phyloP scores from a whole-genome alignment of 2,888 invertebrate genomes.

The Panopea generosa region DNA sequence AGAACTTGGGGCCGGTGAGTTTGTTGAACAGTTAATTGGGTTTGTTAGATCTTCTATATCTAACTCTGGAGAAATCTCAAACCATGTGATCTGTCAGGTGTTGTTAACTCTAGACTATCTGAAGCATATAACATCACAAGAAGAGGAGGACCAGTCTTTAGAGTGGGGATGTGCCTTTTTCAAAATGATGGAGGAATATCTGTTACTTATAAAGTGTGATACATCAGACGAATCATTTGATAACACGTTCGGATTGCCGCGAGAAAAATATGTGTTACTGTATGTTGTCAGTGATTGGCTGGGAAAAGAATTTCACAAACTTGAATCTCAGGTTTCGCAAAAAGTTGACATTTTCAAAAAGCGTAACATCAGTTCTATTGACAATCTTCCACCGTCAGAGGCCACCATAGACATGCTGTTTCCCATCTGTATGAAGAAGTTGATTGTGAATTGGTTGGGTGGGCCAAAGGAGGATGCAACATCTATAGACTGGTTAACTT shows the following conservation, averaged over 20 bases:
- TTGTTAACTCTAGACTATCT: constrained; percentile 39
- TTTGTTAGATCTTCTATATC: constrained; percentile 28
- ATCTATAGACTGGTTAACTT: constrained; percentile 10
- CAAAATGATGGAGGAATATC: constrained; percentile 52
- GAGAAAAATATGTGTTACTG: constrained; percentile 55
- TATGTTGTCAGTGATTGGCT: constrained; percentile 73
- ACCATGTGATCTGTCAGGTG: constrained; percentile 28
- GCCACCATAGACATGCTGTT: constrained; percentile 69
- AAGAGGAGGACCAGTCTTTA: background rate
- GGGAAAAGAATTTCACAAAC: constrained; percentile 69
- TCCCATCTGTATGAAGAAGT: constrained; percentile 73
- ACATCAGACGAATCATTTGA: constrained; percentile 12
- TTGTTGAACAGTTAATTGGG: constrained; percentile 20
- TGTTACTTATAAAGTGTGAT: constrained; percentile 22
- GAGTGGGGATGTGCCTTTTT: constrained; percentile 44
- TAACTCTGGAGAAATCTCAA: constrained; percentile 13
- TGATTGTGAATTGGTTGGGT: constrained; percentile 71
- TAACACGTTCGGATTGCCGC: constrained; percentile 51
- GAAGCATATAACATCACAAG: constrained; percentile 23
- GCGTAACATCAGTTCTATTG: constrained; percentile 70
- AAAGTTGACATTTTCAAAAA: constrained; percentile 72
- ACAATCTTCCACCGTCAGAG: constrained; percentile 72
- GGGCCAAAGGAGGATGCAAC: constrained; percentile 6
- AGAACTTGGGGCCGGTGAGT: constrained; percentile 23
- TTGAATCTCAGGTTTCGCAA: constrained; percentile 61